A percentile compares a stretch with the other conserved stretches of the same genome.
These are phyloP conservation scores for Enteromius trimaculatus DNA, from an alignment of 2,797 vertebrate species.

Conservation along the genomic window DNA sequence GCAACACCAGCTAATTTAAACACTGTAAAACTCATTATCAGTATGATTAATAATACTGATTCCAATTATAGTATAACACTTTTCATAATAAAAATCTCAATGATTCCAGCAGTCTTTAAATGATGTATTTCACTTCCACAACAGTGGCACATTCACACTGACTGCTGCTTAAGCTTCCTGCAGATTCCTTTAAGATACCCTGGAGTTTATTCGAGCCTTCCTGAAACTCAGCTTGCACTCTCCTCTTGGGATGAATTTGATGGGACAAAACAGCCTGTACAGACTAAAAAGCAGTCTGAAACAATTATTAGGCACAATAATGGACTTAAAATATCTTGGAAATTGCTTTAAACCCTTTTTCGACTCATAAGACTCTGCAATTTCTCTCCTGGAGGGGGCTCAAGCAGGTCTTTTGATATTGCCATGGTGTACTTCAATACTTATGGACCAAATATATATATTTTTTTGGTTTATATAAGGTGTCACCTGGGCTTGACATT, in stretches of 20 bases:
- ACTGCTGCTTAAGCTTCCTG: background rate
- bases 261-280: conserved; percentile 44
- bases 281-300: background rate
- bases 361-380: background rate
- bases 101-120: background rate
- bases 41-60: conserved; percentile 2
- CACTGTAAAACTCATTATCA: conserved; percentile 4
- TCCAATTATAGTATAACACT: conserved; percentile 11
- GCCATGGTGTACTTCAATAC: background rate
- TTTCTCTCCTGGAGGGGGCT: background rate
- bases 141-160: background rate
- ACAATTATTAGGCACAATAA: background rate
- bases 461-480: background rate
- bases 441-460: background rate
- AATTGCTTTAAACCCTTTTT: conserved; percentile 6
- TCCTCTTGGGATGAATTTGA: conserved; percentile 57
- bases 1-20: background rate
- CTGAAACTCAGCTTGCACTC: conserved; percentile 10
- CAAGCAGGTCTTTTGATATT: background rate
- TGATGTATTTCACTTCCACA: background rate
- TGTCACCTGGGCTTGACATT: too few relatives aligned
- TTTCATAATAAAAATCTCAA: background rate
- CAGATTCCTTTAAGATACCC: conserved; percentile 19
- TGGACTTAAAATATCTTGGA: background rate
- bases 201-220: conserved; percentile 3